Base-by-base conservation (phyloP, 92 coral and sea anemone genomes). In the Phenganax marumi region DNA sequence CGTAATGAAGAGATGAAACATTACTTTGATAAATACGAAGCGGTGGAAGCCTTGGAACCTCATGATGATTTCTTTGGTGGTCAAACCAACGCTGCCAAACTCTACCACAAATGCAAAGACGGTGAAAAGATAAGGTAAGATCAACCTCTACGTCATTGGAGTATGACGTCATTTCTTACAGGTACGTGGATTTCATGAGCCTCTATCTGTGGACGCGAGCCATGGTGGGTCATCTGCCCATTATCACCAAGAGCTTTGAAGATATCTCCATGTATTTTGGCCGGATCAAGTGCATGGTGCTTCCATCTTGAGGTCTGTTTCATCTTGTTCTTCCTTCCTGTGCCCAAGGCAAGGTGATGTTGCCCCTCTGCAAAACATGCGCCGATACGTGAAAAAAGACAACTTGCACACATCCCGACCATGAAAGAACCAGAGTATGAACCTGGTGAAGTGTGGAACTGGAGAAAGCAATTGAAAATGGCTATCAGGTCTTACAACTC, bases 271-370 rank as follows among this genome's bases (percentile, higher is more conserved):
- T 51, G 47, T 71, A 71, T 50, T 71, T 71, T 39, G 76, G 76
- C 50, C 76, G 22, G 50, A 50, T 71, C 76, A 21, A 71, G 47
- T 71, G 76, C 76, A 50, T 39, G n/a, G 76, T 71, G 33, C 76
- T 71, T n/a, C n/a, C n/a, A n/a, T n/a, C n/a, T n/a, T n/a, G n/a
- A n/a, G n/a, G n/a, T n/a, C n/a, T n/a, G n/a, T 71, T 71, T 51
- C 76, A 71, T 50, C 76, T 51, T n/a, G 76, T 71, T 21, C 50
- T 71, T 12, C 76, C 76, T 51, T 71, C 22, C 76, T 51, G 76
- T 50, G 50, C 76, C 50, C 12, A 71, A 50, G 50, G 76, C 50
- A 71, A 71, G 50, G 0, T 71, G 50, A 21, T 71, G 50, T 71
- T 71, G n/a, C n/a, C n/a, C n/a, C n/a, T n/a, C n/a, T n/a, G n/a